Conservation (phyloP, 2,797 vertebrate genomes). For the Mormyrus hasselquistii region DNA sequence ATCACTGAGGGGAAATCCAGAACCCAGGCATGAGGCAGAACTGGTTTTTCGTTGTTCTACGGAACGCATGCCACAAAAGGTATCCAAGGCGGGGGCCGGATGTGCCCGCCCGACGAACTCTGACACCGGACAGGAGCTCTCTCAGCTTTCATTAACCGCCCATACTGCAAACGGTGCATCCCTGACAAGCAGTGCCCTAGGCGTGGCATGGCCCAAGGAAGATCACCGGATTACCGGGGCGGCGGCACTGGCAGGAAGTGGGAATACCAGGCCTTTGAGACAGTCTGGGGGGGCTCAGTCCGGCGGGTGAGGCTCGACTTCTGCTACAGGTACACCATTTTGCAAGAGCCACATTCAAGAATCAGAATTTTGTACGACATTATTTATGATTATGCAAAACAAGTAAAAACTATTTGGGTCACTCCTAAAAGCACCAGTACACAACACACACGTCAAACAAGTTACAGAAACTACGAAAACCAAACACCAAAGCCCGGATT, state of each 20-base stretch:
- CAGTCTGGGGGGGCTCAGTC: background rate
- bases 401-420: background rate
- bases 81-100: background rate
- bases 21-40: background rate
- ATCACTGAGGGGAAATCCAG: background rate
- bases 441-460: background rate
- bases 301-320: background rate
- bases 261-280: background rate
- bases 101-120: background rate
- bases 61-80: background rate
- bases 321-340: background rate
- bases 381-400: background rate
- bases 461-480: background rate
- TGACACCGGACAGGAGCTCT: background rate
- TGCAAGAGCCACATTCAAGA: background rate
- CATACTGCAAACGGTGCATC: background rate
- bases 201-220: background rate
- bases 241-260: background rate
- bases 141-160: background rate
- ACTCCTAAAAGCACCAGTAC: background rate
- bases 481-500: background rate
- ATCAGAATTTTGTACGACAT: background rate
- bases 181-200: background rate
- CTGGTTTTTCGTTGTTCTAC: background rate
- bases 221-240: background rate